Conservation (phyloP, 2,113 vertebrate genomes). For the Anarrhichthys ocellatus region DNA sequence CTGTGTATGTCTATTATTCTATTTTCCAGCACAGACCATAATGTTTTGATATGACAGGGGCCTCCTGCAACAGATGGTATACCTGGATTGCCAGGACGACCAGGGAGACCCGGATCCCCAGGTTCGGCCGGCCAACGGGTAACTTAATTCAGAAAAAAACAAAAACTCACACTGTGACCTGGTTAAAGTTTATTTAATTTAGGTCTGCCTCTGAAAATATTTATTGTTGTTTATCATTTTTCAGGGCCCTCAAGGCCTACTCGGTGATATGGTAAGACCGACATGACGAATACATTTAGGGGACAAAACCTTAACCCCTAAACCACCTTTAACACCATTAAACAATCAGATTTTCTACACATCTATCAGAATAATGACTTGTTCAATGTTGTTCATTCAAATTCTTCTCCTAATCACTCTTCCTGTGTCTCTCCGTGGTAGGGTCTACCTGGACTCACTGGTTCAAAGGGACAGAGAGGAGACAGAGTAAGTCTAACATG, state of each 20-base stretch:
- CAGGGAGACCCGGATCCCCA: conserved; percentile 87
- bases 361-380: neutral
- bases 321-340: neutral
- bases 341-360: neutral
- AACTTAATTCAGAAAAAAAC: conserved; percentile 45
- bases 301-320: neutral
- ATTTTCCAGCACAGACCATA: conserved; percentile 31
- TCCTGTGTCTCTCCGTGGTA: conserved; percentile 53
- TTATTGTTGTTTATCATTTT: conserved; percentile 20
- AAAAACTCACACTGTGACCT: conserved; percentile 16
- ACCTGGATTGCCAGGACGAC: conserved; percentile 90
- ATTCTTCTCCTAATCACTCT: neutral
- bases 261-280: conserved; percentile 83
- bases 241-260: conserved; percentile 85
- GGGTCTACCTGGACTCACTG: conserved; percentile 86
- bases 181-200: conserved; percentile 21
- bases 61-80: conserved; percentile 88
- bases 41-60: conserved; percentile 81
- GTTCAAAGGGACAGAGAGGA: conserved; percentile 89
- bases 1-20: conserved; percentile 8
- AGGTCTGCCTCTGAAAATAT: conserved; percentile 5
- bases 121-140: conserved; percentile 88
- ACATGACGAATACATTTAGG: neutral
- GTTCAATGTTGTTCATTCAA: neutral
- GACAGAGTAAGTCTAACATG: conserved; percentile 85